Evolutionary conservation across 1,140 invertebrate genomes (phyloP), one percentile per base, ranked within the genome.

Genomic region (Aphaenogaster rudis): DNA sequence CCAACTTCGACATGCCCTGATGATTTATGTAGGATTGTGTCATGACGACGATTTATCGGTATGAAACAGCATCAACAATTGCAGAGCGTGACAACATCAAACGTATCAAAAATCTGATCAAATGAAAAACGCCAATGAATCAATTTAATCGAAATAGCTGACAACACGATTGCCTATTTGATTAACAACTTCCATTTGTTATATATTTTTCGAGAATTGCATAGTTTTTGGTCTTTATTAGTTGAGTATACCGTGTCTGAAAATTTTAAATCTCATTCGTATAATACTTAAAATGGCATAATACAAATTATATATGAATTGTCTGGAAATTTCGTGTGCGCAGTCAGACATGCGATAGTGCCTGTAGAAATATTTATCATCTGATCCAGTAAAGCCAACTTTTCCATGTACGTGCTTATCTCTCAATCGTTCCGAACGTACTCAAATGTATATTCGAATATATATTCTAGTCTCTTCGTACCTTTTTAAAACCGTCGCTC

Each of bases 81-180:
- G 39, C 5, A 11, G 6, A 36, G 13, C 21, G 52, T 15, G 67
- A 64, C 52, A 67, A 63, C 42, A 50, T 61, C 21, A 28, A 50
- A 63, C 17, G 59, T 61, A 74, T 84, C 54, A 54, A 61, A 74
- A 84, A 36, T 61, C 17, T 36, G 17, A 74, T 84, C 17, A 39
- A 82, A 72, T 82, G 39, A 39, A 61, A 84, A 84, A 84, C 36
- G 52, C 15, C 52, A 59, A 39, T 61, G 42, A 61, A 74, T 61
- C 39, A 61, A 84, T 50, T 48, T 42, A 74, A 84, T 74, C 39
- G 79, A 72, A 72, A 48, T 36, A 74, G 17, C n/a, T 57, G 42
- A 84, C 77, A 71, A 57, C 50, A 28, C n/a, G n/a, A 39, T 48
- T 61, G 17, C 33, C 28, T 74, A 50, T 28, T 63, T 63, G 17